Base-by-base conservation (phyloP, 2,888 invertebrate genomes). In the Rhagonycha lutea region DNA sequence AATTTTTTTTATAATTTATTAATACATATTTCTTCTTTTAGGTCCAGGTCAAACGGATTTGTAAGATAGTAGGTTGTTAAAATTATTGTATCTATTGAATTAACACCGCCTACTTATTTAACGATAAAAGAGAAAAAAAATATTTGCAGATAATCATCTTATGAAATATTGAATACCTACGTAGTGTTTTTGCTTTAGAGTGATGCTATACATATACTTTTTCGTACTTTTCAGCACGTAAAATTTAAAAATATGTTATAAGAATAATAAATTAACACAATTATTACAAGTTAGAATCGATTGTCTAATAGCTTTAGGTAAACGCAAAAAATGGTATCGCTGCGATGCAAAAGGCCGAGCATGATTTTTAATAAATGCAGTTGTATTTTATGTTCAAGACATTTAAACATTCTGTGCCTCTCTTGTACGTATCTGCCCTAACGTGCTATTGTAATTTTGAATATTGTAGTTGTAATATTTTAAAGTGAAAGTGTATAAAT, bases 1-100 rank as follows among this genome's bases (percentile, higher is more conserved):
- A 68, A 60, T 65, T 3, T 62, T 7, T 68, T 72, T 47, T 60
- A 24, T 28, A 14, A 61, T 67, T 11, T 28, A 62, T 24, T 70
- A 28, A 62, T 69, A 9, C 9, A 23, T 47, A n/a, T 61, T 32
- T 68, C 71, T 72, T 62, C 18, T 89, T 90, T 81, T 89, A 91
- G 91, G 91, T 89, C 91, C 91, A 84, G 91, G 90, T 85, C 90
- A 90, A 87, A 90, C 91, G 84, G 91, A 91, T 88, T 89, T 91
- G 88, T 91, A 90, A 89, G 78, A 73, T 72, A 47, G 47, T 47
- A 47, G 47, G 47, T 47, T 47, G 47, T 47, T 47, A 47, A 47
- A 47, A 47, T 47, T 47, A n/a, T 47, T 47, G 47, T 47, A 47
- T 26, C 26, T 26, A 26, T 47, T 47, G 47, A 47, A 68, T 76